Conservation (phyloP, 2,888 invertebrate genomes). For the Cotesia congregata region DNA sequence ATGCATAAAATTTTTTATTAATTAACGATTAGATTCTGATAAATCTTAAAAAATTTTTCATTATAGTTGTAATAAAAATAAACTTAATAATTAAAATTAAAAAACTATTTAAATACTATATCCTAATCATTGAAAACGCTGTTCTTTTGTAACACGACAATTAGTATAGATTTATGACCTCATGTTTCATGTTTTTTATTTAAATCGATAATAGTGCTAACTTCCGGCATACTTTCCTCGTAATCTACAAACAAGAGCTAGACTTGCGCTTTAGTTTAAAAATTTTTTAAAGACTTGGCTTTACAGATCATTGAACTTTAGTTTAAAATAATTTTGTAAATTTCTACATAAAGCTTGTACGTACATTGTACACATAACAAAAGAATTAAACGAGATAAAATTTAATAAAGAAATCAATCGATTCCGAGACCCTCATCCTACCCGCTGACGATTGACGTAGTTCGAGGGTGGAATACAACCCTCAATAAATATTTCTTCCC, state of each 20-base stretch:
- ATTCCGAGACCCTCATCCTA: neutral
- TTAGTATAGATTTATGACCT: neutral
- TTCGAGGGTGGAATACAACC: neutral
- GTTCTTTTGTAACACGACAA: neutral
- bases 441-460: neutral
- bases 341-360: neutral
- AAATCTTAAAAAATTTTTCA: too few species aligned
- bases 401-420: neutral
- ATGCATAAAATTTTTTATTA: too few species aligned
- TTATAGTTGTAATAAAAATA: too few species aligned
- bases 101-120: neutral
- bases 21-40: too few species aligned
- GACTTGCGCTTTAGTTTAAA: neutral
- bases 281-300: neutral
- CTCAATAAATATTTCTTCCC: neutral
- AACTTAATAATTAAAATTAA: too few species aligned
- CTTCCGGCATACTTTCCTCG: neutral
- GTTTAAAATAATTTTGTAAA: neutral
- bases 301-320: neutral
- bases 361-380: neutral
- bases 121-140: neutral
- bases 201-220: neutral
- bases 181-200: neutral
- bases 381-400: neutral
- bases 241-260: neutral